A percentile compares a stretch with the other conserved stretches of the same genome.
These are phyloP conservation scores for Ptycholaimellus sp. DNA, from an alignment of 2,888 invertebrate species.

Conservation along the genomic window DNA sequence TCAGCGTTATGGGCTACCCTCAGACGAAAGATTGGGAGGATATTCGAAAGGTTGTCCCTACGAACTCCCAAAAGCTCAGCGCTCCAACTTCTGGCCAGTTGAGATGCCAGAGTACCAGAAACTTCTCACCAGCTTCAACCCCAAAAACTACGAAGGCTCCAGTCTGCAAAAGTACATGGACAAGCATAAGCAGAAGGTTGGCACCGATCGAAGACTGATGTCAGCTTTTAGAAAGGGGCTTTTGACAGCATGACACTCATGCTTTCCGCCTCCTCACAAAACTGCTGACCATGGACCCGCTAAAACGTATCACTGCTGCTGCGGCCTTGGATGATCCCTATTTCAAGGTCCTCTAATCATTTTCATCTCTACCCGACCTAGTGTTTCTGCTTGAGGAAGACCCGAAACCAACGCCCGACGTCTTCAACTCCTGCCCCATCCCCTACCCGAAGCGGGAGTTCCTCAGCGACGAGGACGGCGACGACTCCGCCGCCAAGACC, in stretches of 20 bases:
- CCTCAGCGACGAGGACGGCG: constrained; percentile 82
- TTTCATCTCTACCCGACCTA: not conserved
- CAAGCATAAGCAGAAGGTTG: constrained; percentile 26
- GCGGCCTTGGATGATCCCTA: constrained; percentile 93
- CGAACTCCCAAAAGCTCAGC: no score
- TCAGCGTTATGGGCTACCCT: constrained; percentile 89
- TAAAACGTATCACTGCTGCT: constrained; percentile 82
- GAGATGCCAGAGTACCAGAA: constrained; percentile 97
- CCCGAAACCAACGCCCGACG: constrained; percentile 35
- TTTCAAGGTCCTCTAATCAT: constrained; percentile 33
- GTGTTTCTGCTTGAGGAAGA: constrained; percentile 24
- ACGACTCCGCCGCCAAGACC: no score
- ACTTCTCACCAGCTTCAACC: constrained; percentile 76
- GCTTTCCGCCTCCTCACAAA: constrained; percentile 15
- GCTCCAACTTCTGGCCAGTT: no score
- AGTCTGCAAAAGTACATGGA: constrained; percentile 71
- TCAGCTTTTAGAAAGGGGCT: constrained; percentile 8
- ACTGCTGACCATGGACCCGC: constrained; percentile 76
- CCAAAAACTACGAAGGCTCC: constrained; percentile 30
- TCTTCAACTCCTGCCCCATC: constrained; percentile 75
- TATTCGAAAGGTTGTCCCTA: no score
- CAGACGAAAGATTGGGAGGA: constrained; percentile 19
- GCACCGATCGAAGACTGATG: constrained; percentile 4
- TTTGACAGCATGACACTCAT: constrained; percentile 9
- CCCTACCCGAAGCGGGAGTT: constrained; percentile 96